Conservation (phyloP, 2,113 vertebrate species). For the Sialia sialis region DNA sequence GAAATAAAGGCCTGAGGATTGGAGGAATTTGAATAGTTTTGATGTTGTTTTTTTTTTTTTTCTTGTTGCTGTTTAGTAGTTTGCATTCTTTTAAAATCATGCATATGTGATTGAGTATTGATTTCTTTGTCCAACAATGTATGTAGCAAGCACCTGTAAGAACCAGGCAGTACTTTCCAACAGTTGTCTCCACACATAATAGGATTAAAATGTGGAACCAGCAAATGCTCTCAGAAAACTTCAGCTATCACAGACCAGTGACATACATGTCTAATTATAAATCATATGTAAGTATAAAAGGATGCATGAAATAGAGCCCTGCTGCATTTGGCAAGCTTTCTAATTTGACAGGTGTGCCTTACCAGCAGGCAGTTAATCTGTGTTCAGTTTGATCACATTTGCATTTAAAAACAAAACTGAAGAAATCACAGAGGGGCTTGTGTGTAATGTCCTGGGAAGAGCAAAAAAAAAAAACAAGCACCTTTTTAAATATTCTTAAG, state of each 20-base stretch:
- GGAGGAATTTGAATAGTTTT: background rate
- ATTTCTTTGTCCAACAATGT: background rate
- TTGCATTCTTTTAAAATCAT: background rate
- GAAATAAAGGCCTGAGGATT: background rate
- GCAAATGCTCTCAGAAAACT: background rate
- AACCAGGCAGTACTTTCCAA: background rate
- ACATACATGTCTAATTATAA: background rate
- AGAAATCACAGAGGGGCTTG: background rate
- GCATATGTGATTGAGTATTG: background rate
- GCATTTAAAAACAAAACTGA: background rate
- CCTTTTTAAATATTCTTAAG: background rate
- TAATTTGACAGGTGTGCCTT: slow-evolving; percentile 7
- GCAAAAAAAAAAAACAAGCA: background rate
- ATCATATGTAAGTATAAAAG: background rate
- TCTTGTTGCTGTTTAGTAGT: background rate
- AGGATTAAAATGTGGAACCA: background rate
- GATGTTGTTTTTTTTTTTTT: background rate
- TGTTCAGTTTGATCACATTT: background rate
- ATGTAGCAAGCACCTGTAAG: background rate
- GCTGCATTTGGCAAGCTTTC: background rate
- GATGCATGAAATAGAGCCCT: background rate
- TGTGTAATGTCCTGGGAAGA: background rate
- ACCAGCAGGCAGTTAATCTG: background rate
- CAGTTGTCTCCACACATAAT: background rate
- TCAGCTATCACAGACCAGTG: background rate